These are phyloP conservation scores for Frieseomelitta varia DNA, from an alignment of 1,140 invertebrate genomes.

Conservation along the genomic window DNA sequence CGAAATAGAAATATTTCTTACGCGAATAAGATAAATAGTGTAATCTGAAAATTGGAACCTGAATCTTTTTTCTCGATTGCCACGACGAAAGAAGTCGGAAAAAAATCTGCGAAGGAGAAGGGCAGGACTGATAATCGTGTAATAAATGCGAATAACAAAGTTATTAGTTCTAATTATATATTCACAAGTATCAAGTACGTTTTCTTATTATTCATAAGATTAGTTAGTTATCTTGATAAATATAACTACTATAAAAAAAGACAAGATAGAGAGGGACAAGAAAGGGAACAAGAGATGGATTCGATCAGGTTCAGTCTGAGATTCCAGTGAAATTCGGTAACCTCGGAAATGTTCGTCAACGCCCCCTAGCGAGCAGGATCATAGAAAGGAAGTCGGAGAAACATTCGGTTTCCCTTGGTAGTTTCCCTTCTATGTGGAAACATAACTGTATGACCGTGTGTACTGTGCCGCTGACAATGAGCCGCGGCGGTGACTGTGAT, in stretches of 20 bases:
- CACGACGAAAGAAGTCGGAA: background rate
- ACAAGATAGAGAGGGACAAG: background rate
- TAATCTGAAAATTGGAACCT: conserved; percentile 23
- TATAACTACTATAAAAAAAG: background rate
- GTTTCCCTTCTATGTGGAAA: conserved; percentile 24
- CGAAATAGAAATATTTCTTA: conserved; percentile 15
- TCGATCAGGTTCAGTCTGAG: background rate
- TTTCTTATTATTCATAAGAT: background rate
- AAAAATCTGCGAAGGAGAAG: background rate
- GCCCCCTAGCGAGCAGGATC: background rate
- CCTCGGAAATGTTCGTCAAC: background rate
- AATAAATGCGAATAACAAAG: background rate
- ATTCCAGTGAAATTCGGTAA: background rate
- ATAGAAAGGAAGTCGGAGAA: background rate
- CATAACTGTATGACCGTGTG: conserved; percentile 40
- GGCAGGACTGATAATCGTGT: background rate
- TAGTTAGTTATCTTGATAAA: background rate
- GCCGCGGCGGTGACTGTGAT: conserved; percentile 77
- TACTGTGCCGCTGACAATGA: conserved; percentile 77
- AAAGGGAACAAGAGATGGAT: background rate
- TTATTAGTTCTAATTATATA: background rate
- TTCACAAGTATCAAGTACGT: background rate
- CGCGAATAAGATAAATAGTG: conserved; percentile 1
- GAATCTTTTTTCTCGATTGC: background rate
- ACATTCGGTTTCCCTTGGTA: background rate